Evolutionary conservation across 2,888 invertebrate species (phyloP).

Genomic region (Scaptodrosophila latifasciaeformis): DNA sequence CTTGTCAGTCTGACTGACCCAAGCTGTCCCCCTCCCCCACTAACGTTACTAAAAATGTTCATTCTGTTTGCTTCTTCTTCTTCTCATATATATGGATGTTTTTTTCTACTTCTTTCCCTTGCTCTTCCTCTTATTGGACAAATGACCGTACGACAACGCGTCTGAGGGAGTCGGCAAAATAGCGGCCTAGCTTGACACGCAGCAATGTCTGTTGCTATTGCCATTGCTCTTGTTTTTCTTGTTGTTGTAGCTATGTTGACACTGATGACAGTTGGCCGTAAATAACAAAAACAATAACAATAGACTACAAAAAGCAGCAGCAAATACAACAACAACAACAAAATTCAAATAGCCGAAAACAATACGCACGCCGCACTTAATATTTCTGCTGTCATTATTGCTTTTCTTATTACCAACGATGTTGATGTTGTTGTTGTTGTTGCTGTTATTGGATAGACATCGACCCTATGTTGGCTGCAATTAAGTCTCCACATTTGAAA

Average conservation of each 20-base stretch:
- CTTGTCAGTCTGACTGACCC: neutral
- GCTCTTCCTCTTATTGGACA: conserved; percentile 13
- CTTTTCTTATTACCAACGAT: neutral
- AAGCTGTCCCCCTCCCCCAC: no score
- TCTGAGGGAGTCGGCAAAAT: neutral
- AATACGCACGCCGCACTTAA: no score
- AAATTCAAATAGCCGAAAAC: no score
- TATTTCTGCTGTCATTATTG: neutral
- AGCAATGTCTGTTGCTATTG: conserved; percentile 44
- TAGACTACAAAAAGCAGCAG: no score
- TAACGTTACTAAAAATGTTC: no score
- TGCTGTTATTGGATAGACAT: neutral
- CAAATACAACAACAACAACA: conserved; percentile 2
- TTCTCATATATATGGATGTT: no score
- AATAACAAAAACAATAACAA: conserved; percentile 29
- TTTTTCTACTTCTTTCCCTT: neutral
- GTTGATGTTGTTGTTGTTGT: neutral
- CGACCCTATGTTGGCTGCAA: conserved; percentile 21
- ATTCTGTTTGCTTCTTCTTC: no score
- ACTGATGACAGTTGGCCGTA: conserved; percentile 40
- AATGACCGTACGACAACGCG: conserved; percentile 11
- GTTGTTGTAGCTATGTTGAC: conserved; percentile 24
- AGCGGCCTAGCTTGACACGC: conserved; percentile 12
- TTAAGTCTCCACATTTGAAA: conserved; percentile 11
- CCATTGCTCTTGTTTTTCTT: conserved; percentile 19